These are phyloP conservation scores for Petrolisthes cinctipes DNA, from an alignment of 2,888 invertebrate genomes.

Conservation along the genomic window DNA sequence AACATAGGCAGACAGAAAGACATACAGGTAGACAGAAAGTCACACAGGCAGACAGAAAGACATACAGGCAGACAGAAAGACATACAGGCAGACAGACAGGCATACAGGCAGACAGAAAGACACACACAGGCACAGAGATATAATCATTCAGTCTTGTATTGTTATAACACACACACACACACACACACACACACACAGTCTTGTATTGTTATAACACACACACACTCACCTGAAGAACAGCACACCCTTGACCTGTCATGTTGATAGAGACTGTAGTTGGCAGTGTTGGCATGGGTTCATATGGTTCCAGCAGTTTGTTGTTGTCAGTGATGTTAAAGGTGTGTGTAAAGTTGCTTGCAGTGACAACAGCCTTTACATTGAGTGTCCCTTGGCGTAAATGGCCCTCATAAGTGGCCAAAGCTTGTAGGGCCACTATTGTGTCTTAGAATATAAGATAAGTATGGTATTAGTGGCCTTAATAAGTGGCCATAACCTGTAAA, in stretches of 20 bases:
- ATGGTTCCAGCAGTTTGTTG: constrained; percentile 72
- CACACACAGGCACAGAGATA: too few species aligned
- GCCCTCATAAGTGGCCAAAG: constrained; percentile 38
- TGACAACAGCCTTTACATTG: constrained; percentile 71
- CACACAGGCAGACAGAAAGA: too few species aligned
- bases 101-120: too few species aligned
- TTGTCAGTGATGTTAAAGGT: constrained; percentile 71
- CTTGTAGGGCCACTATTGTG: constrained; percentile 75
- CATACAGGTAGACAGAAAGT: too few species aligned
- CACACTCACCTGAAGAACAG: constrained; percentile 73
- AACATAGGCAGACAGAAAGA: not conserved
- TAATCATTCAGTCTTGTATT: too few species aligned
- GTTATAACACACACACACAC: too few species aligned
- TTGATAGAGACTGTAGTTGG: constrained; percentile 72
- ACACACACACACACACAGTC: too few species aligned
- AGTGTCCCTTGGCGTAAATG: constrained; percentile 71
- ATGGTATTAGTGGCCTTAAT: too few species aligned
- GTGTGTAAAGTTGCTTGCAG: constrained; percentile 69
- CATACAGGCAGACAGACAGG: too few species aligned
- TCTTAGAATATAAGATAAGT: constrained; percentile 70
- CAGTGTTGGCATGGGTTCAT: constrained; percentile 70
- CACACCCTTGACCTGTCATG: constrained; percentile 75
- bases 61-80: too few species aligned
- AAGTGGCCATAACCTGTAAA: too few species aligned
- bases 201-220: not conserved